These are phyloP conservation scores for Amniataba percoides DNA, from an alignment of 2,797 vertebrate species.

Conservation along the genomic window DNA sequence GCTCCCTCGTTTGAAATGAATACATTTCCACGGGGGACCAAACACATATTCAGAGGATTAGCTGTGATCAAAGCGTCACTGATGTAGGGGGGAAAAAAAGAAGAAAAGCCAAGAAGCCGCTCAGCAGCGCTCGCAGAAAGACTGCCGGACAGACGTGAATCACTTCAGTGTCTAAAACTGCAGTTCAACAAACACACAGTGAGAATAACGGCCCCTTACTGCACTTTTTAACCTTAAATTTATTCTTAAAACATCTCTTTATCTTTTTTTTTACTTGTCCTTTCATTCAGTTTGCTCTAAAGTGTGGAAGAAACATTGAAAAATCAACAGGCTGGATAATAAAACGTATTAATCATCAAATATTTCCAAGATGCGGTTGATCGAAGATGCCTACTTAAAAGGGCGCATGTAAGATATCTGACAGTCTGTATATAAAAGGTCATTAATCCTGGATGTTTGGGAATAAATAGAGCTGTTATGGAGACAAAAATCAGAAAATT, in stretches of 20 bases:
- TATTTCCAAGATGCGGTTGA: too few species aligned
- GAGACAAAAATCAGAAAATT: not conserved
- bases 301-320: not conserved
- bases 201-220: too few species aligned
- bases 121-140: not conserved
- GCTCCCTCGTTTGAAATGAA: slow-evolving; percentile 33
- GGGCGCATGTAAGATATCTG: not conserved
- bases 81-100: not conserved
- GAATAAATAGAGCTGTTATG: too few species aligned
- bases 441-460: too few species aligned
- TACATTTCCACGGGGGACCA: not conserved
- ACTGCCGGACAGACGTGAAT: not conserved
- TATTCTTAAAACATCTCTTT: not conserved
- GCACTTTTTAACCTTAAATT: not conserved
- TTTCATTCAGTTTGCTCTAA: not conserved
- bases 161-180: not conserved
- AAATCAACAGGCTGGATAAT: too few species aligned
- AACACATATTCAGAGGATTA: slow-evolving; percentile 29
- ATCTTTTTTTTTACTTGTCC: not conserved
- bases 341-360: too few species aligned
- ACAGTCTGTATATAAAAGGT: not conserved
- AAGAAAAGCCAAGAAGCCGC: not conserved
- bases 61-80: slow-evolving; percentile 39
- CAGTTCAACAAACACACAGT: not conserved
- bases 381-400: not conserved